Conservation (phyloP, 2,888 invertebrate species). For the Drosophila flavopinicola region DNA sequence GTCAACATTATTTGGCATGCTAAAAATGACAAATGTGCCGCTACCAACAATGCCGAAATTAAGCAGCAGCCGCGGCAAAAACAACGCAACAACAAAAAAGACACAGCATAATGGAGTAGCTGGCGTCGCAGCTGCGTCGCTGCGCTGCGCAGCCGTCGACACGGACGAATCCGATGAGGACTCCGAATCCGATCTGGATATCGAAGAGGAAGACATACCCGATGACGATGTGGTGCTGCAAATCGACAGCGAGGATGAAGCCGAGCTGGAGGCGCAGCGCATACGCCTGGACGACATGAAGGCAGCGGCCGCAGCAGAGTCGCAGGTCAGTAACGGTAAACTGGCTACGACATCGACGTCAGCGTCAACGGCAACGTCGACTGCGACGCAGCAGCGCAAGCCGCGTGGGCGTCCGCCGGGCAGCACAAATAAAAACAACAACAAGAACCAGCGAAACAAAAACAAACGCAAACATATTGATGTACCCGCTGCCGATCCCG, state of each 20-base stretch:
- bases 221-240: slow-evolving; percentile 69
- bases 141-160: slow-evolving; percentile 59
- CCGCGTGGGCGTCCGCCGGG: slow-evolving; percentile 68
- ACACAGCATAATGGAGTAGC: slow-evolving; percentile 72
- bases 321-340: slow-evolving; percentile 61
- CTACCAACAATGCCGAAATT: slow-evolving; percentile 52
- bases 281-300: slow-evolving; percentile 75
- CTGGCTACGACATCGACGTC: not conserved
- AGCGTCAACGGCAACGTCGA: slow-evolving; percentile 6
- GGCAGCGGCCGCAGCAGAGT: slow-evolving; percentile 52
- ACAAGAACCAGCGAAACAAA: slow-evolving; percentile 46
- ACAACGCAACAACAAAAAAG: slow-evolving; percentile 61
- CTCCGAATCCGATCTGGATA: slow-evolving; percentile 65
- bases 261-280: slow-evolving; percentile 80
- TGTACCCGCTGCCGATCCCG: not conserved
- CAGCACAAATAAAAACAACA: slow-evolving; percentile 45
- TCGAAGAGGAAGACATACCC: slow-evolving; percentile 64
- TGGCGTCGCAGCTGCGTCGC: slow-evolving; percentile 67
- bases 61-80: slow-evolving; percentile 44
- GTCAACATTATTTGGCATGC: slow-evolving; percentile 49
- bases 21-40: slow-evolving; percentile 72
- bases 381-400: slow-evolving; percentile 45
- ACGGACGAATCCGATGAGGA: slow-evolving; percentile 65
- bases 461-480: slow-evolving; percentile 58
- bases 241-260: slow-evolving; percentile 82